phyloP scores from a whole-genome alignment of 1,140 invertebrate genomes.

The Nasonia giraulti region DNA sequence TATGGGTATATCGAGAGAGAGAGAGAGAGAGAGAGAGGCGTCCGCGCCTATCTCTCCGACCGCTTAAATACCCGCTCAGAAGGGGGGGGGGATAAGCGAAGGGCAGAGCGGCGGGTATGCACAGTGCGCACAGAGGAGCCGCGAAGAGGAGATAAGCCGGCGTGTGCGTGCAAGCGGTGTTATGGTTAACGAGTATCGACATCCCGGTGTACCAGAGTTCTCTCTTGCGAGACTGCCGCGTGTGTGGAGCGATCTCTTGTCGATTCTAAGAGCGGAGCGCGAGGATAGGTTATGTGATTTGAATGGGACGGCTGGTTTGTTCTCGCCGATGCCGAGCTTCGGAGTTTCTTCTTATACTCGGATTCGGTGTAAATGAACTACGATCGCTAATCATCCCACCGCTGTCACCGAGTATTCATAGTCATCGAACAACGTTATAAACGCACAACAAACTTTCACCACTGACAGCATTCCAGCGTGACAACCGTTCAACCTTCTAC shows the following conservation, averaged over 20 bases:
- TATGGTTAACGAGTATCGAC: constrained; percentile 70
- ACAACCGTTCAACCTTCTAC: neutral
- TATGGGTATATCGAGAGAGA: neutral
- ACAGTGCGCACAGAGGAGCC: constrained; percentile 18
- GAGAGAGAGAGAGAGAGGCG: neutral
- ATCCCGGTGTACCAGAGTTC: constrained; percentile 55
- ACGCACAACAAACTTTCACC: neutral
- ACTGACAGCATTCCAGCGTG: neutral
- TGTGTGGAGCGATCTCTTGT: neutral
- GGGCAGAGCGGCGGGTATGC: neutral
- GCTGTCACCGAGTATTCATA: neutral
- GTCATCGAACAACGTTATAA: neutral
- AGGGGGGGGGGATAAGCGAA: neutral
- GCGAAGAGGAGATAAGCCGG: constrained; percentile 13
- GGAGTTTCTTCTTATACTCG: too few species aligned
- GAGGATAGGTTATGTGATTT: neutral
- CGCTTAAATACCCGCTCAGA: constrained; percentile 10
- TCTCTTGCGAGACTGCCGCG: constrained; percentile 47
- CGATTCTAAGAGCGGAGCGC: neutral
- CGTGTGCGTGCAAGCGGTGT: constrained; percentile 51
- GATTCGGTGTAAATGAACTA: too few species aligned
- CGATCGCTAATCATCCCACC: neutral
- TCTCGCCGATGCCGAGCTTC: neutral
- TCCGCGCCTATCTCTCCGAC: neutral
- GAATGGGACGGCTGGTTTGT: neutral